These are phyloP conservation scores for Leptobrachium leishanense DNA, from an alignment of 2,113 vertebrate genomes.

Conservation along the genomic window DNA sequence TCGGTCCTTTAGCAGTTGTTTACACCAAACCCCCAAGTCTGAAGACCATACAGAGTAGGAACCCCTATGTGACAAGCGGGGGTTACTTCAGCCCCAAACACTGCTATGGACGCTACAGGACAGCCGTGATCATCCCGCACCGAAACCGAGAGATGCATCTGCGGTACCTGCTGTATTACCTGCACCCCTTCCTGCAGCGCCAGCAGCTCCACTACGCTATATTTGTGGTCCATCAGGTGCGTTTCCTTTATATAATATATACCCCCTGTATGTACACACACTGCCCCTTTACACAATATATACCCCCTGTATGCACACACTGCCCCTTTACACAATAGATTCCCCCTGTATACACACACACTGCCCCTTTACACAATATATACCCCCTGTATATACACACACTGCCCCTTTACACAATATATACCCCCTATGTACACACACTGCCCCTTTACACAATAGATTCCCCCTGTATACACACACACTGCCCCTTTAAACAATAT, in stretches of 20 bases:
- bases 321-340: no score
- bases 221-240: slow-evolving; percentile 71
- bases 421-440: no score
- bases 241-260: background rate
- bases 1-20: slow-evolving; percentile 61
- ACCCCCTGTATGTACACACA: no score
- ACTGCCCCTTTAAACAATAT: no score
- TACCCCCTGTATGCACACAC: no score
- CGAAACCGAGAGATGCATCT: slow-evolving; percentile 61
- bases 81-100: slow-evolving; percentile 65
- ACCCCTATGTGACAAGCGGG: slow-evolving; percentile 61
- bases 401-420: no score
- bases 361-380: no score
- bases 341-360: no score
- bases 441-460: no score
- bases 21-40: slow-evolving; percentile 58
- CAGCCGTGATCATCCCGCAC: slow-evolving; percentile 65
- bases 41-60: slow-evolving; percentile 58
- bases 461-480: no score
- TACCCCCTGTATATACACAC: no score
- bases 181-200: slow-evolving; percentile 69
- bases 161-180: slow-evolving; percentile 63
- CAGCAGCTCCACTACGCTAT: slow-evolving; percentile 68
- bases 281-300: no score
- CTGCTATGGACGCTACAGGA: slow-evolving; percentile 63